These are phyloP conservation scores for Limnephilus auricula DNA, from an alignment of 2,888 invertebrate genomes.

Conservation along the genomic window DNA sequence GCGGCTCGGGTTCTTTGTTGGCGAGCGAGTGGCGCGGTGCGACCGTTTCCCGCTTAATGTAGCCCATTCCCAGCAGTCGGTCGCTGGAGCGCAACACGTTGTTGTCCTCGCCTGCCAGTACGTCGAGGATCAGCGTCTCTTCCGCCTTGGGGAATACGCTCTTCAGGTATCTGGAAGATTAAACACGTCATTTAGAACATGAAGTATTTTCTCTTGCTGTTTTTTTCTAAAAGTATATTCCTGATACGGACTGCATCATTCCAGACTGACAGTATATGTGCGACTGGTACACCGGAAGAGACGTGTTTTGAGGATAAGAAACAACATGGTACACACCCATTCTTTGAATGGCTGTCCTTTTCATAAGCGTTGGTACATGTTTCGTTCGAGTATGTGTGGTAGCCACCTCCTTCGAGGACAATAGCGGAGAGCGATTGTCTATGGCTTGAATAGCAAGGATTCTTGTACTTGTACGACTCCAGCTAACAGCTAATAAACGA, in stretches of 20 bases:
- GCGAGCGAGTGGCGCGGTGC: conserved; percentile 61
- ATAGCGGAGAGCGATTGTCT: too few species aligned
- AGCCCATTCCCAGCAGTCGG: conserved; percentile 88
- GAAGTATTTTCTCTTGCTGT: background rate
- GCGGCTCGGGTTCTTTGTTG: conserved; percentile 68
- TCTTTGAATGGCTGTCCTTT: too few species aligned
- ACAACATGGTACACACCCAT: too few species aligned
- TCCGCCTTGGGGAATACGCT: conserved; percentile 94
- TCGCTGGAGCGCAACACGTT: conserved; percentile 94
- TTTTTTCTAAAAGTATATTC: background rate
- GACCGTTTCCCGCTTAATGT: conserved; percentile 84
- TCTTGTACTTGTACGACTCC: too few species aligned
- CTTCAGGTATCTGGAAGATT: conserved; percentile 88
- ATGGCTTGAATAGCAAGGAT: too few species aligned
- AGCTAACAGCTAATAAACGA: too few species aligned
- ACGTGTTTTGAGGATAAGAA: background rate
- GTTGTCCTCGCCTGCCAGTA: conserved; percentile 91
- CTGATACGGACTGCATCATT: background rate
- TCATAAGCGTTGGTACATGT: too few species aligned
- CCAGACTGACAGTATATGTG: too few species aligned
- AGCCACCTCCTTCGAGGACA: too few species aligned
- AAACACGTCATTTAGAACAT: background rate
- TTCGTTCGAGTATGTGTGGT: too few species aligned
- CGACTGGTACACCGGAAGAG: background rate
- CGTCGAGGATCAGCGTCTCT: conserved; percentile 90